Evolutionary conservation across 2,888 invertebrate genomes (phyloP).

Genomic region (Epirrhoe alternata): DNA sequence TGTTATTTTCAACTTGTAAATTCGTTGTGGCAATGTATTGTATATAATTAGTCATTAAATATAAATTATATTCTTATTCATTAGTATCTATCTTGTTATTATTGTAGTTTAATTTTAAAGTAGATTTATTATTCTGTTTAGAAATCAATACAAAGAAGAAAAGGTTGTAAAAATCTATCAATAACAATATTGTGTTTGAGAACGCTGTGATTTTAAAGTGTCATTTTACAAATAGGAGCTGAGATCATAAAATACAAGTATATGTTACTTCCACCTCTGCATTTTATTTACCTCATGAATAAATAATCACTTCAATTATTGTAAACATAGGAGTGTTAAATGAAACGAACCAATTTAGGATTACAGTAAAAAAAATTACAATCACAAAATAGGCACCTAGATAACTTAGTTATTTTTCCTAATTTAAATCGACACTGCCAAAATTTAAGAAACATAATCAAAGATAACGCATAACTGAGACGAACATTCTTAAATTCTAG

Average conservation of each 20-base stretch:
- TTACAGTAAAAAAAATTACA: too few species aligned
- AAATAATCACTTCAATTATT: not conserved
- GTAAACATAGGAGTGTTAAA: too few species aligned
- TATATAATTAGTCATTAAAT: conserved; percentile 36
- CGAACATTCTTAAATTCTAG: too few species aligned
- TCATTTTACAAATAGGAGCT: conserved; percentile 17
- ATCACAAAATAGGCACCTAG: too few species aligned
- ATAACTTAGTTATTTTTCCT: too few species aligned
- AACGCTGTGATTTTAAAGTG: conserved; percentile 22
- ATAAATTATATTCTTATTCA: conserved; percentile 27
- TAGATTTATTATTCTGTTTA: conserved; percentile 4
- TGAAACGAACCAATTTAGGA: too few species aligned
- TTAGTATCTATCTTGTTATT: conserved; percentile 10
- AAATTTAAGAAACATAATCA: too few species aligned
- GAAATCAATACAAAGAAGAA: not conserved
- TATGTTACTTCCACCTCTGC: conserved; percentile 20
- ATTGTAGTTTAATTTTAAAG: conserved; percentile 5
- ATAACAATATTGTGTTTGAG: not conserved
- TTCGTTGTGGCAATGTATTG: conserved; percentile 20
- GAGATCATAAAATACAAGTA: conserved; percentile 14
- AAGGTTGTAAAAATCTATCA: not conserved
- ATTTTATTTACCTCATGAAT: conserved; percentile 1
- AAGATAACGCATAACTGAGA: too few species aligned
- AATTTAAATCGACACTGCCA: too few species aligned
- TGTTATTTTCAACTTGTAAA: not conserved